Base-by-base conservation (phyloP, 2,113 vertebrate genomes). In the Oncorhynchus keta region DNA sequence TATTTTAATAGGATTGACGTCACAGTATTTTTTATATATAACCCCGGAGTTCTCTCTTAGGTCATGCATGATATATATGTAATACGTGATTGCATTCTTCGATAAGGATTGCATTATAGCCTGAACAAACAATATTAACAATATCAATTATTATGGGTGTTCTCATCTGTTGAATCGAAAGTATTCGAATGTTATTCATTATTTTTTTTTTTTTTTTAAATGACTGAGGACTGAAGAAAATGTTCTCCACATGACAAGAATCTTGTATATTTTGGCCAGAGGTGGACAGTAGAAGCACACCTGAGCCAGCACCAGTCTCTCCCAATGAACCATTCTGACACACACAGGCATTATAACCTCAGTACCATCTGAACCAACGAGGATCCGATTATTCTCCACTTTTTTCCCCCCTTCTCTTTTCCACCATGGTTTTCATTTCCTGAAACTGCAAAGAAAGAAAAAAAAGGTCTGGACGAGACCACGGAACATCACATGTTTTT, bases 401-500 rank as follows among this genome's bases (percentile, higher is more conserved):
- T 76, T 73, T 88, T 79, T n/a, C n/a, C 1, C 28, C 28, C 28
- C 2, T 91, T 92, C 85, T 88, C 90, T 91, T 88, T 89, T 91
- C 90, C 87, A 86, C 81, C 91, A 89, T 95, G 94, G 89, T 89
- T 96, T 93, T 92, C 88, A 96, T 96, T 95, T 94, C 95, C 94
- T 94, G 95, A 89, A 82, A 91, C 90, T 72, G 90, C 95, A 94
- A 89, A 84, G 83, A n/a, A n/a, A n/a, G n/a, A 92, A 89, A 84
- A 89, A 84, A 83, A 84, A 82, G 77, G 55, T 66, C 90, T 95
- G 95, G 94, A 95, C 92, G 91, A 89, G 84, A 82, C 91, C 81
- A 77, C 77, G 88, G 93, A 94, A 94, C 90, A 89, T 97, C 95
- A 95, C 94, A 95, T 96, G 95, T 92, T 93, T 95, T 94, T 92